These are phyloP conservation scores for Oenanthe oenanthe DNA, from an alignment of 2,113 vertebrate species.

Conservation along the genomic window DNA sequence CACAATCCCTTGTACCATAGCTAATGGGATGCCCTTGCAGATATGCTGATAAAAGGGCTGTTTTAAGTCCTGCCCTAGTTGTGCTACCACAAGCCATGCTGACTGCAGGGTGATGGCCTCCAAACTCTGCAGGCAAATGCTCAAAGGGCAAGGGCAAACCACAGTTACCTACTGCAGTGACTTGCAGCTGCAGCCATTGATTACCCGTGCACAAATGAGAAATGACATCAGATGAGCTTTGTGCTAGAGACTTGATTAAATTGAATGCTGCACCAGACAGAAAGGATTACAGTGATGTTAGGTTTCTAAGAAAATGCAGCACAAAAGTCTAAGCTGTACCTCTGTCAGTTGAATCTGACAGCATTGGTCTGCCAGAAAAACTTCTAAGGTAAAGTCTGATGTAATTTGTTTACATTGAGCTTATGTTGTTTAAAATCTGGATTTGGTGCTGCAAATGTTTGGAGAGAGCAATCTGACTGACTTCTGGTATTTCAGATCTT, in stretches of 20 bases:
- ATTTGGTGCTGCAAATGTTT: background rate
- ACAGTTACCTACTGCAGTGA: background rate
- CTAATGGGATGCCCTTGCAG: background rate
- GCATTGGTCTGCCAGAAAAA: background rate
- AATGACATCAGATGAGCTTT: constrained; percentile 48
- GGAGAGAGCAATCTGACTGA: background rate
- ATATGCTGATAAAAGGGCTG: background rate
- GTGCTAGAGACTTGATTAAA: constrained; percentile 22
- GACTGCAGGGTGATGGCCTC: background rate
- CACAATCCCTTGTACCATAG: background rate
- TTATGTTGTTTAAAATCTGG: background rate
- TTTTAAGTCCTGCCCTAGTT: background rate
- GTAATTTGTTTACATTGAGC: background rate
- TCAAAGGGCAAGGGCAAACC: background rate
- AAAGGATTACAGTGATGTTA: background rate
- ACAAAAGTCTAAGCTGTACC: background rate
- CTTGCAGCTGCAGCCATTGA: constrained; percentile 29
- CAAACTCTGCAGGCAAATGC: background rate
- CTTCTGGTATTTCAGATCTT: background rate
- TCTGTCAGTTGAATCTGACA: constrained; percentile 19
- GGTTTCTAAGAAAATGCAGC: background rate
- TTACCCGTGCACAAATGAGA: constrained; percentile 12
- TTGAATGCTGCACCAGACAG: background rate
- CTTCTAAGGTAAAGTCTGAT: background rate
- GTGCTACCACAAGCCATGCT: background rate